Evolutionary conservation across 2,888 invertebrate species (phyloP).

Genomic region (Drosophila niveifrons): DNA sequence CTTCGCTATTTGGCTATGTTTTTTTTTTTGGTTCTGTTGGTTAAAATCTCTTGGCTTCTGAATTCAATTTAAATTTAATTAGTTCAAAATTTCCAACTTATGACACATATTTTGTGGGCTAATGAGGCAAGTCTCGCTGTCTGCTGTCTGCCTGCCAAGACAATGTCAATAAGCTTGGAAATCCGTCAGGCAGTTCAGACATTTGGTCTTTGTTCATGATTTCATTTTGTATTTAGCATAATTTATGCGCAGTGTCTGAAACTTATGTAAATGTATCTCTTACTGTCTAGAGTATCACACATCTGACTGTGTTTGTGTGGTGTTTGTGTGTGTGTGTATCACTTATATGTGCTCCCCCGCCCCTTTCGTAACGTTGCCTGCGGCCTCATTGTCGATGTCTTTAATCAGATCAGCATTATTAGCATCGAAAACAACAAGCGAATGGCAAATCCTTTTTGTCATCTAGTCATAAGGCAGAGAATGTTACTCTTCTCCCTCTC

Average conservation of each 20-base stretch:
- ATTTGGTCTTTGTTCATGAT: conserved; percentile 32
- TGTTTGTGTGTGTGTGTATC: neutral
- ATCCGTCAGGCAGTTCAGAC: conserved; percentile 41
- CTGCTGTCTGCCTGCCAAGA: conserved; percentile 36
- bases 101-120: conserved; percentile 57
- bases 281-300: conserved; percentile 3
- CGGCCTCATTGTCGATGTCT: conserved; percentile 40
- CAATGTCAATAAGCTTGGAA: conserved; percentile 43
- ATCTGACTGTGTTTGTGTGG: neutral
- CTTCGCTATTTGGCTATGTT: neutral
- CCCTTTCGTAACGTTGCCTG: conserved; percentile 1
- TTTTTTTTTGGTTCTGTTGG: neutral
- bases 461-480: conserved; percentile 26
- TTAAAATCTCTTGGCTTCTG: conserved; percentile 35
- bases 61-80: conserved; percentile 77
- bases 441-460: conserved; percentile 23
- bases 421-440: conserved; percentile 19
- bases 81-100: conserved; percentile 71
- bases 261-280: conserved; percentile 24
- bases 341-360: neutral
- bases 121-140: conserved; percentile 47
- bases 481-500: neutral
- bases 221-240: conserved; percentile 53
- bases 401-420: conserved; percentile 52
- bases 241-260: conserved; percentile 49